phyloP scores from a whole-genome alignment of 2,113 vertebrate genomes.

The Tragelaphus buxtoni region DNA sequence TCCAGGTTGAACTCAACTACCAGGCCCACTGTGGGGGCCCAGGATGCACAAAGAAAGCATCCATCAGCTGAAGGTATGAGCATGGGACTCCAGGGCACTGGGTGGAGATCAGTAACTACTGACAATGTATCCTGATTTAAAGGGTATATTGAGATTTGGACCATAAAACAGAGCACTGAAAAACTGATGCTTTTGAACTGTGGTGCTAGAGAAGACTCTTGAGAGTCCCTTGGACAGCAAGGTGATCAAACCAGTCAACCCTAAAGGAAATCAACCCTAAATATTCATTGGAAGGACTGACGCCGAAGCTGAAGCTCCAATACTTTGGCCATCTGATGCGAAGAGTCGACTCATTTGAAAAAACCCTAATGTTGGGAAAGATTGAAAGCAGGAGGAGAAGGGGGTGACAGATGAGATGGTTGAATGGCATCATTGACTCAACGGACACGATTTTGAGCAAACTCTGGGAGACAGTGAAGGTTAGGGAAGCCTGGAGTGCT shows the following conservation, averaged over 20 bases:
- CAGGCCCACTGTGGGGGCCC: not conserved
- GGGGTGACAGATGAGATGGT: not conserved
- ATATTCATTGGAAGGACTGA: not conserved
- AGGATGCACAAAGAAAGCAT: not conserved
- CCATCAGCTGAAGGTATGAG: not conserved
- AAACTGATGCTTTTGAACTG: not conserved
- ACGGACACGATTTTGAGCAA: not conserved
- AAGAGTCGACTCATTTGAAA: not conserved
- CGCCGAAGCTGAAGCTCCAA: not conserved
- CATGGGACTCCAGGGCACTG: not conserved
- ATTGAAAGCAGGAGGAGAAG: not conserved
- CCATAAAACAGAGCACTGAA: not conserved
- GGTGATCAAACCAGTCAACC: not conserved
- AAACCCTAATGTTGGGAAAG: not conserved
- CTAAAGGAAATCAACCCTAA: not conserved
- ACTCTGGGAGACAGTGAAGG: not conserved
- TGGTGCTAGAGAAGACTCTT: not conserved
- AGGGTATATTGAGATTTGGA: not conserved
- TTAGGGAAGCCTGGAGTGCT: not conserved
- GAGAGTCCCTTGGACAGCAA: not conserved
- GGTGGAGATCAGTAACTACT: not conserved
- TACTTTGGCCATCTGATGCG: not conserved
- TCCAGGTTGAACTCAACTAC: not conserved
- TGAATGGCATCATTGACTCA: not conserved
- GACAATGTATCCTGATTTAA: not conserved